Conservation (phyloP, 1,140 invertebrate species). For the Drosophila ficusphila region DNA sequence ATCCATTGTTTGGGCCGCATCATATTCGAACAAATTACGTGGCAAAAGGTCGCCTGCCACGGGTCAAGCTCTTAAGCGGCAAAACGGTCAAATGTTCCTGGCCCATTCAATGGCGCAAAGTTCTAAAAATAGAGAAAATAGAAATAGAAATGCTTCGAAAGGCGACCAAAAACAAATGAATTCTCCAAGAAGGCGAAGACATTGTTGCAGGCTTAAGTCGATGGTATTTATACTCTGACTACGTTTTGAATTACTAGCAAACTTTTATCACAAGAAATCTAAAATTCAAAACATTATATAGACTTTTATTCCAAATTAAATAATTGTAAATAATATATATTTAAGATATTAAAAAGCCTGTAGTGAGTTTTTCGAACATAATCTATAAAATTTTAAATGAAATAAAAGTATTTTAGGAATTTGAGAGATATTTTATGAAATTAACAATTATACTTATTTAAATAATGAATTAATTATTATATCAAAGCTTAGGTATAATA, state of each 20-base stretch:
- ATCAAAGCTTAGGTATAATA: too few species aligned
- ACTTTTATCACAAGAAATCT: too few species aligned
- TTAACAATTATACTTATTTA: too few species aligned
- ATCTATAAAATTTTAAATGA: too few species aligned
- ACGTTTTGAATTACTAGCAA: not conserved
- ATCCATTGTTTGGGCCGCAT: slow-evolving; percentile 11
- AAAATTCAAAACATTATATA: too few species aligned
- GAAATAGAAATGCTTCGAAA: slow-evolving; percentile 23
- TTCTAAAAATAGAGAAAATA: slow-evolving; percentile 66
- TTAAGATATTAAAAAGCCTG: too few species aligned
- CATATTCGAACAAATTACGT: slow-evolving; percentile 67
- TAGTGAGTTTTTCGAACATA: too few species aligned
- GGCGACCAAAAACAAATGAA: slow-evolving; percentile 24
- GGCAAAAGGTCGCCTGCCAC: slow-evolving; percentile 36
- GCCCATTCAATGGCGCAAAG: slow-evolving; percentile 33
- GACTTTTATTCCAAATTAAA: too few species aligned
- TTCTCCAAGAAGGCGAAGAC: not conserved
- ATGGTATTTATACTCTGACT: not conserved
- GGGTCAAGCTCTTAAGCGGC: slow-evolving; percentile 17
- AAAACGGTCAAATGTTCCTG: slow-evolving; percentile 8
- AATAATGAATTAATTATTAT: too few species aligned
- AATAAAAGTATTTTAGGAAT: too few species aligned
- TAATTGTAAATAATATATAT: too few species aligned
- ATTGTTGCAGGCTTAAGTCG: not conserved
- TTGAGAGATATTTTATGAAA: too few species aligned